phyloP scores from a whole-genome alignment of 1,140 invertebrate species.

The Micrasema minimum region DNA sequence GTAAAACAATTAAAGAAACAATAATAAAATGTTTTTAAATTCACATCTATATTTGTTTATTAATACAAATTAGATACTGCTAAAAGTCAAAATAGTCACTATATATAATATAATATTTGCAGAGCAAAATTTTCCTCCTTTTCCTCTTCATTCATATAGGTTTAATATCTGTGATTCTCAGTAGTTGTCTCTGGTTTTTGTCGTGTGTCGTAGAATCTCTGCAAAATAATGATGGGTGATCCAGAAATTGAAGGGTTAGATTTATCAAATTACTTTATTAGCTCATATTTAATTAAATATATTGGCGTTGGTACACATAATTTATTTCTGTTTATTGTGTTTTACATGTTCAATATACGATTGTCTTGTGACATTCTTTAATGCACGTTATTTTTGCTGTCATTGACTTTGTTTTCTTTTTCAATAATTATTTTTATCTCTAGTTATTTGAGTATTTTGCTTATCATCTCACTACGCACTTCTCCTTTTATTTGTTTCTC shows the following conservation, averaged over 20 bases:
- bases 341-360: not conserved
- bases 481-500: not conserved
- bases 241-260: constrained; percentile 30
- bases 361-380: constrained; percentile 23
- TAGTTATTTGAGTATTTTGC: not conserved
- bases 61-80: not conserved
- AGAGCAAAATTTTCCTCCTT: not conserved
- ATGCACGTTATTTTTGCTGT: constrained; percentile 29
- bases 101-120: constrained; percentile 1
- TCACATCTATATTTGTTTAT: not conserved
- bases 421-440: constrained; percentile 32
- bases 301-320: not conserved
- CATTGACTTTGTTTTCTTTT: constrained; percentile 37
- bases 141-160: no score
- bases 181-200: constrained; percentile 3
- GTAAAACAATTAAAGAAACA: not conserved
- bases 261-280: constrained; percentile 11
- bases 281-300: not conserved
- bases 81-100: constrained; percentile 12
- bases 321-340: not conserved
- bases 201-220: constrained; percentile 4
- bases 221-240: constrained; percentile 34
- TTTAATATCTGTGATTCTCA: no score
- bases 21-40: not conserved
- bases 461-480: constrained; percentile 2